These are phyloP conservation scores for Drosophila gaucha DNA, from an alignment of 2,888 invertebrate genomes.

Conservation along the genomic window DNA sequence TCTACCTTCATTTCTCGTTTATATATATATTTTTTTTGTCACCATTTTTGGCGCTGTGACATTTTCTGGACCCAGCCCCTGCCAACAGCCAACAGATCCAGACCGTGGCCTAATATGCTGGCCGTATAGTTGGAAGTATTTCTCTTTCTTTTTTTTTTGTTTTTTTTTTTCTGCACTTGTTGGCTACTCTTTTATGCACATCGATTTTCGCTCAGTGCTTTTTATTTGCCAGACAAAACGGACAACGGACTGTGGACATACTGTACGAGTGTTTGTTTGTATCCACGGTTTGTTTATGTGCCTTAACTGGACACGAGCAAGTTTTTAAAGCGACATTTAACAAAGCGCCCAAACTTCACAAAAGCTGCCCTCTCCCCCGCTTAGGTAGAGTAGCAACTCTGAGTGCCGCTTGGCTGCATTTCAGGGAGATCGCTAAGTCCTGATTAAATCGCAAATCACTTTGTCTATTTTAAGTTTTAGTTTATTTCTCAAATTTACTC, in stretches of 20 bases:
- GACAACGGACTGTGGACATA: conserved; percentile 31
- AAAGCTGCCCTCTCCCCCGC: neutral
- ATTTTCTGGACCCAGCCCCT: conserved; percentile 34
- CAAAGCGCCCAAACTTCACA: conserved; percentile 45
- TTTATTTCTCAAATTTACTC: neutral
- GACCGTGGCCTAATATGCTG: conserved; percentile 51
- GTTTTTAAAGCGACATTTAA: conserved; percentile 72
- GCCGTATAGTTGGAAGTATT: conserved; percentile 24
- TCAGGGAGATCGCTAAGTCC: neutral
- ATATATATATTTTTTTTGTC: conserved; percentile 22
- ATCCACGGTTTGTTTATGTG: conserved; percentile 70
- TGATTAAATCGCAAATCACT: neutral
- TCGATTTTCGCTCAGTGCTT: conserved; percentile 81
- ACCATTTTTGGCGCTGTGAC: conserved; percentile 56
- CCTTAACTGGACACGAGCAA: conserved; percentile 66
- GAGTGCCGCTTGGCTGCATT: conserved; percentile 1
- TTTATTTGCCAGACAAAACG: conserved; percentile 68
- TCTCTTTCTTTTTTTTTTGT: neutral
- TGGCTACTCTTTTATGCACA: conserved; percentile 79
- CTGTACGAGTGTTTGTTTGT: conserved; percentile 54
- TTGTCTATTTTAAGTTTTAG: neutral
- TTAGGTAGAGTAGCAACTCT: neutral
- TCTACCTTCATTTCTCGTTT: conserved; percentile 3
- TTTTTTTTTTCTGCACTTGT: conserved; percentile 61
- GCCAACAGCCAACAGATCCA: conserved; percentile 15